Evolutionary conservation across 2,113 vertebrate species (phyloP).

Genomic region (Ranitomeya imitator): DNA sequence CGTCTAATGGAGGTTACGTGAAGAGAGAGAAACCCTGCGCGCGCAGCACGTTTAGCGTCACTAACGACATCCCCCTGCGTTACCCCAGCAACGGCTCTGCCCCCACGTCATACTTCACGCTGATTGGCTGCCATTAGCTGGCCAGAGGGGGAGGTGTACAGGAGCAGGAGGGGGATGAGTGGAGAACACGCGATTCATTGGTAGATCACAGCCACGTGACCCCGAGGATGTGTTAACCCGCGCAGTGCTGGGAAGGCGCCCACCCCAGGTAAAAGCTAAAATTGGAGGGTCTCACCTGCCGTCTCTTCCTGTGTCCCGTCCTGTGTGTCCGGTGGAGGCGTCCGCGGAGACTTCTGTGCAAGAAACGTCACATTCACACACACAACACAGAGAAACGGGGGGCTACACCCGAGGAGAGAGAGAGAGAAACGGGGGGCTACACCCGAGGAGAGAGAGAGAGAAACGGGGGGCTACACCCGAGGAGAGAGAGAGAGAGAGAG

Average conservation of each 20-base stretch:
- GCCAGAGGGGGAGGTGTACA: too few species aligned
- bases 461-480: neutral
- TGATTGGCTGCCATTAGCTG: neutral
- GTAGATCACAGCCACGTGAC: neutral
- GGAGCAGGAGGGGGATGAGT: too few species aligned
- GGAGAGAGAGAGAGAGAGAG: too few species aligned
- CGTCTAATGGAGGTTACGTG: too few species aligned
- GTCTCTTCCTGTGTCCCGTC: neutral
- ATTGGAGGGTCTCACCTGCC: conserved; percentile 2
- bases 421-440: too few species aligned
- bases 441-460: too few species aligned
- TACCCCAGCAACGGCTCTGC: conserved; percentile 7
- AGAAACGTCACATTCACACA: neutral
- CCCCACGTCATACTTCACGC: neutral
- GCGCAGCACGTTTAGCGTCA: neutral
- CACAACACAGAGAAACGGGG: too few species aligned
- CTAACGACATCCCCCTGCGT: neutral
- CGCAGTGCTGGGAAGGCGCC: neutral
- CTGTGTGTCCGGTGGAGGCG: neutral
- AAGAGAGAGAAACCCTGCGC: neutral
- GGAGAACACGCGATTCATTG: neutral
- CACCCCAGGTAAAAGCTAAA: neutral
- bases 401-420: too few species aligned
- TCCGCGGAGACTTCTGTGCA: conserved; percentile 16
- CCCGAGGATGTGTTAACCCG: neutral